Percentiles rank a stretch among this genome's conserved stretches.
Evolutionary conservation across 2,113 vertebrate genomes (phyloP).

Genomic region (Hemiprocne comata): DNA sequence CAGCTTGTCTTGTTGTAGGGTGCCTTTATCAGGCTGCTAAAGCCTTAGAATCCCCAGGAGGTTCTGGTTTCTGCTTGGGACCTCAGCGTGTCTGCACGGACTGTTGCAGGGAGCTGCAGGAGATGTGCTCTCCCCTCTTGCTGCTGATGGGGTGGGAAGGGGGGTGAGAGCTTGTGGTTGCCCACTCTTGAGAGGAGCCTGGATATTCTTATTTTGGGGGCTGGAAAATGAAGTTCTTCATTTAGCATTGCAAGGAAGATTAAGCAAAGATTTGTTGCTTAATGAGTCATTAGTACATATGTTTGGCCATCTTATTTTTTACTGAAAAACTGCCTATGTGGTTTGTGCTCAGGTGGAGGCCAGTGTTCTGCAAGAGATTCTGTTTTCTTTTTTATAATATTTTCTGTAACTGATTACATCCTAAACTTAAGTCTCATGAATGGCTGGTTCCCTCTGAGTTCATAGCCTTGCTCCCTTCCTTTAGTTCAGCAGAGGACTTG

Average conservation of each 20-base stretch:
- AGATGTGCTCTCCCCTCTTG: not conserved
- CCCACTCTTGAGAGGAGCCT: not conserved
- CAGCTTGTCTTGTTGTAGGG: not conserved
- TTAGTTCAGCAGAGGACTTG: not conserved
- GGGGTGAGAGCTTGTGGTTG: not conserved
- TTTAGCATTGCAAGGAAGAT: not conserved
- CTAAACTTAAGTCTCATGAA: not conserved
- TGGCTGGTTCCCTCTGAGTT: not conserved
- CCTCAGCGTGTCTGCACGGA: not conserved
- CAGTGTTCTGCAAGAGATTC: not conserved
- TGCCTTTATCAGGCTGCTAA: not conserved
- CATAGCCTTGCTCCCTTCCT: not conserved
- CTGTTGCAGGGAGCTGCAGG: fast-evolving
- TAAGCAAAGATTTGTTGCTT: not conserved
- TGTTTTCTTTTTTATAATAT: not conserved
- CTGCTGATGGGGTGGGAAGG: not conserved
- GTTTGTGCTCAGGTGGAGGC: not conserved
- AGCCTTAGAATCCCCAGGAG: fast-evolving
- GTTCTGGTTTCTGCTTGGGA: not conserved
- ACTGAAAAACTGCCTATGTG: not conserved
- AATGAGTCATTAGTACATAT: not conserved
- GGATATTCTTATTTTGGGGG: not conserved
- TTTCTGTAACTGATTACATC: not conserved
- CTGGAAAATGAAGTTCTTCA: not conserved
- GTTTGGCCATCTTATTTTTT: not conserved